These are phyloP conservation scores for Pterocles orientalis DNA, from an alignment of 2,113 vertebrate species.

Conservation along the genomic window DNA sequence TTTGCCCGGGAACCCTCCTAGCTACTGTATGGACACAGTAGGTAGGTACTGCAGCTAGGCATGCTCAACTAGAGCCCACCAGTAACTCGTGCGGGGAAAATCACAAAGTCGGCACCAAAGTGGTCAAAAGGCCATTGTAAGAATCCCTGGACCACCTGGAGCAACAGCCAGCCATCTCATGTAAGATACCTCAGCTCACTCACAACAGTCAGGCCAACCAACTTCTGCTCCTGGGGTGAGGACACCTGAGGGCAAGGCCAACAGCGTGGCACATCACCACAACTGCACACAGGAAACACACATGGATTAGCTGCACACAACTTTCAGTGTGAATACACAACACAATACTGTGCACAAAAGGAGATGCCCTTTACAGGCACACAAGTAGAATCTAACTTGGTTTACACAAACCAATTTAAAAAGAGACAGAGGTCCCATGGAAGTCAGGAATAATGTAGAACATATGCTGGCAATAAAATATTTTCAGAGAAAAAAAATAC, in stretches of 20 bases:
- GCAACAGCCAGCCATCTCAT: not conserved
- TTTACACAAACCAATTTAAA: not conserved
- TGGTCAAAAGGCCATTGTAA: not conserved
- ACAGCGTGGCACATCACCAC: accelerated
- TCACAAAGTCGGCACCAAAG: not conserved
- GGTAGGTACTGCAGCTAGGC: not conserved
- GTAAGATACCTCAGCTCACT: not conserved
- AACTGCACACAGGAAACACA: not conserved
- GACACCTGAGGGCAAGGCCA: not conserved
- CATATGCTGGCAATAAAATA: constrained; percentile 19
- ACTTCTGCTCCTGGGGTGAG: not conserved
- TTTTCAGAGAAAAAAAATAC: constrained; percentile 48
- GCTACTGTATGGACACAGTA: not conserved
- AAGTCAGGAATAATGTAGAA: not conserved
- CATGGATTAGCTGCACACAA: not conserved
- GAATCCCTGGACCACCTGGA: not conserved
- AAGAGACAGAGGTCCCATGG: not conserved
- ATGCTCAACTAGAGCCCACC: not conserved
- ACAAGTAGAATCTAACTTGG: not conserved
- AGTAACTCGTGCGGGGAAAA: not conserved
- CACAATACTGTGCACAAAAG: accelerated
- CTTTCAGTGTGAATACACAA: not conserved
- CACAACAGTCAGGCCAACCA: not conserved
- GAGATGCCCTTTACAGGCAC: not conserved
- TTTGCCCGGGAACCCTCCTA: not conserved